Percentiles rank a stretch among this genome's conserved stretches.
Conservation (phyloP, 2,888 invertebrate genomes). For the Drosophila demipolita region DNA sequence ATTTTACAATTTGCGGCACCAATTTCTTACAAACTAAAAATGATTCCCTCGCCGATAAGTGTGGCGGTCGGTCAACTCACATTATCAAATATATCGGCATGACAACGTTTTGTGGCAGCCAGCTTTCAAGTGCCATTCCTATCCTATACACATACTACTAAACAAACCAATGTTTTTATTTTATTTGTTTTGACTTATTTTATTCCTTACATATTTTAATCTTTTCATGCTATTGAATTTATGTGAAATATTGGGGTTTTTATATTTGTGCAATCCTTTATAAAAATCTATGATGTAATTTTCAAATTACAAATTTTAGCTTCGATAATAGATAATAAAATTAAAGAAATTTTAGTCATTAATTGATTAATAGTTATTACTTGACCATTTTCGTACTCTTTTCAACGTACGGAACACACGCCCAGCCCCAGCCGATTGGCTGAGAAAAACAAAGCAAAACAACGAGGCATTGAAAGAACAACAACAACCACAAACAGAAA, state of each 20-base stretch:
- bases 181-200: neutral
- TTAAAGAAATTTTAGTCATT: neutral
- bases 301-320: neutral
- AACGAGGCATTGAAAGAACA: constrained; percentile 25
- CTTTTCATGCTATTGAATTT: neutral
- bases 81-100: neutral
- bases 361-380: neutral
- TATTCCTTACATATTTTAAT: neutral
- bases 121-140: neutral
- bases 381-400: neutral
- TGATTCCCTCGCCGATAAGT: constrained; percentile 4
- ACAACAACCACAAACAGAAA: neutral
- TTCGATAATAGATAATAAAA: neutral
- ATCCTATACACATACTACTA: constrained; percentile 20
- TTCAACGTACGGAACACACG: constrained; percentile 7
- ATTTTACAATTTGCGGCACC: too few relatives aligned
- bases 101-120: neutral
- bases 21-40: neutral
- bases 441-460: constrained; percentile 39
- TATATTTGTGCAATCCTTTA: neutral
- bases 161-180: neutral
- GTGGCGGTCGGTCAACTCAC: constrained; percentile 28
- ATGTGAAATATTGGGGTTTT: neutral
- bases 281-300: neutral
- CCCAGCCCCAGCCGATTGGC: constrained; percentile 42